Evolutionary conservation across 2,888 invertebrate species (phyloP).

Genomic region (Psylliodes chrysocephalus): DNA sequence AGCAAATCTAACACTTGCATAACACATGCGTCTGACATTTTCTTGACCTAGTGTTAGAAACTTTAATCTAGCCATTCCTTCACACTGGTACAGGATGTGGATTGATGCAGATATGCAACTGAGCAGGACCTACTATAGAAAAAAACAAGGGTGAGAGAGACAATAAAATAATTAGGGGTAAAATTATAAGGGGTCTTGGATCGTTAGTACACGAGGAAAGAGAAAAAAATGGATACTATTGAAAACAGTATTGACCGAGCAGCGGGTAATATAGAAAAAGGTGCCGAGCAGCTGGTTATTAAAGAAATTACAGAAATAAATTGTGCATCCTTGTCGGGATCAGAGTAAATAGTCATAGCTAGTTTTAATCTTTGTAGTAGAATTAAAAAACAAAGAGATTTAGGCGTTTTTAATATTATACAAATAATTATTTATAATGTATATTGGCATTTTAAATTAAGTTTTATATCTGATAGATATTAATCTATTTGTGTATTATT

Average conservation of each 20-base stretch:
- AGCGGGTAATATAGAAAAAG: conserved; percentile 80
- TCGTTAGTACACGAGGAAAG: conserved; percentile 78
- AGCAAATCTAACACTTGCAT: too few relatives aligned
- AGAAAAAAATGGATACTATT: conserved; percentile 81
- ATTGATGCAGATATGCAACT: too few relatives aligned
- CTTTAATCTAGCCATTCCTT: too few relatives aligned
- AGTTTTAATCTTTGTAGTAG: conserved; percentile 70
- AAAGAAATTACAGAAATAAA: conserved; percentile 80
- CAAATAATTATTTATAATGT: too few relatives aligned
- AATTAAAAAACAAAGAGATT: conserved; percentile 31
- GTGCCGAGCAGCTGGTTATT: conserved; percentile 80
- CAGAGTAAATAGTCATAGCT: conserved; percentile 74
- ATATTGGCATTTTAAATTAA: too few relatives aligned
- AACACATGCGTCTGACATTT: too few relatives aligned
- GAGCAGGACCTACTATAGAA: conserved; percentile 84
- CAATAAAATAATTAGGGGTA: conserved; percentile 85
- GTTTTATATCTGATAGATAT: too few relatives aligned
- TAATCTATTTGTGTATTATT: too few relatives aligned
- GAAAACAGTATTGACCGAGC: conserved; percentile 84
- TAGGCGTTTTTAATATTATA: too few relatives aligned
- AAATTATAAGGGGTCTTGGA: conserved; percentile 82
- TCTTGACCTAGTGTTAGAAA: too few relatives aligned
- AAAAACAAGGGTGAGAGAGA: conserved; percentile 79
- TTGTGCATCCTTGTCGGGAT: conserved; percentile 77
- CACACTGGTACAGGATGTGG: too few relatives aligned